Evolutionary conservation across 2,113 vertebrate genomes (phyloP), one percentile per base, ranked within the genome.

Genomic region (Phasianus colchicus): DNA sequence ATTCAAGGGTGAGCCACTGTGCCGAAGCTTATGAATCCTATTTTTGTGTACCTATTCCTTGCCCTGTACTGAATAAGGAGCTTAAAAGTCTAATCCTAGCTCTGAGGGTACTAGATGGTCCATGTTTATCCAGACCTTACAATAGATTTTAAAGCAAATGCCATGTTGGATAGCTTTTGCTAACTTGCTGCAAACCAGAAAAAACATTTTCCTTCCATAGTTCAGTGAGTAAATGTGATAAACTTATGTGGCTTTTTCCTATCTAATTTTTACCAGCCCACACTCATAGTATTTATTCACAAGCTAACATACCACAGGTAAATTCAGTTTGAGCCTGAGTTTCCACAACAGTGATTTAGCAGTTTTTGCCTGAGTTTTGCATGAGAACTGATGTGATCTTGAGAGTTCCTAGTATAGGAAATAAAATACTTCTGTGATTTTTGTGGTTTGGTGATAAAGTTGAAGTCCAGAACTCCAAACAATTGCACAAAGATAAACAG

Each of bases 371-470:
- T 32, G 9, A 73, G 19, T 89, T 85, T 89, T 80, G 32, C 9
- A 0, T 76, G 52, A 77, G 55, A 77, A 57, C 32, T 77, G 42
- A 17, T 69, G 22, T 52, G 42, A 40, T 82, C 42, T 34, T 86
- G 16, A 54, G 24, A 32, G 10, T 11, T 70, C 76, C 88, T 74
- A 24, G 9, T 64, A 38, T 9, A 60, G 34, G 89, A 91, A 91
- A 71, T 48, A 64, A 47, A 85, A 42, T 73, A 60, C 47, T 58
- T 79, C 27, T 0, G 0, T 86, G 25, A 83, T 80, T 90, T 80
- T 86, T 86, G 65, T 91, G 85, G 61, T 93, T 95, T 86, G 34
- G 13, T 88, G 71, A 74, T 93, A 74, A 82, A 77, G 47, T 88
- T 91, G 72, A 70, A 91, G 63, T 50, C 40, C 61, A 89, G 36